Percentiles rank a stretch among this genome's conserved stretches.
These are phyloP conservation scores for Calyptomena viridis DNA, from an alignment of 2,113 vertebrate genomes.

Conservation along the genomic window DNA sequence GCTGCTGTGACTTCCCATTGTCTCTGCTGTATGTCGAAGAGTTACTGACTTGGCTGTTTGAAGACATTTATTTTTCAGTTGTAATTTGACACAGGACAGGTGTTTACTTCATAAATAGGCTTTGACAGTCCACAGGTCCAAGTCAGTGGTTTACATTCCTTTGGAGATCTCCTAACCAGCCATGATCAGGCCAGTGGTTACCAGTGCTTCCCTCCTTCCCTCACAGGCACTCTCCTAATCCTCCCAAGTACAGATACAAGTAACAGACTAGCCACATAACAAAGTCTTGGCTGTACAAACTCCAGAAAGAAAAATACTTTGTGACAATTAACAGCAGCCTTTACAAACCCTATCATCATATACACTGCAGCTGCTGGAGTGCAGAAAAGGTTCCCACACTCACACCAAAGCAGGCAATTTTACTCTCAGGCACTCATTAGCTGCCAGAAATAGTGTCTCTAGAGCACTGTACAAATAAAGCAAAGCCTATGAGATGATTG, in stretches of 20 bases:
- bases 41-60: conserved; percentile 73
- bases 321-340: not conserved
- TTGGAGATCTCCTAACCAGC: not conserved
- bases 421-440: not conserved
- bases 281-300: not conserved
- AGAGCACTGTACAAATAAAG: not conserved
- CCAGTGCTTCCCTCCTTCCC: not conserved
- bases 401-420: not conserved
- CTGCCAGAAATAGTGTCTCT: not conserved
- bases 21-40: conserved; percentile 69
- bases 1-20: not conserved
- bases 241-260: not conserved
- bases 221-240: not conserved
- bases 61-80: not conserved
- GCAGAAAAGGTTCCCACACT: not conserved
- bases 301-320: not conserved
- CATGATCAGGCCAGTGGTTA: not conserved
- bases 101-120: not conserved
- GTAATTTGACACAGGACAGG: not conserved
- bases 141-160: not conserved
- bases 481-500: not conserved
- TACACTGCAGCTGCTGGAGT: not conserved
- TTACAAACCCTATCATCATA: not conserved
- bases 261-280: not conserved
- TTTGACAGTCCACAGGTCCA: not conserved